These are phyloP conservation scores for Coboldia fuscipes DNA, from an alignment of 1,140 invertebrate genomes.

Conservation along the genomic window DNA sequence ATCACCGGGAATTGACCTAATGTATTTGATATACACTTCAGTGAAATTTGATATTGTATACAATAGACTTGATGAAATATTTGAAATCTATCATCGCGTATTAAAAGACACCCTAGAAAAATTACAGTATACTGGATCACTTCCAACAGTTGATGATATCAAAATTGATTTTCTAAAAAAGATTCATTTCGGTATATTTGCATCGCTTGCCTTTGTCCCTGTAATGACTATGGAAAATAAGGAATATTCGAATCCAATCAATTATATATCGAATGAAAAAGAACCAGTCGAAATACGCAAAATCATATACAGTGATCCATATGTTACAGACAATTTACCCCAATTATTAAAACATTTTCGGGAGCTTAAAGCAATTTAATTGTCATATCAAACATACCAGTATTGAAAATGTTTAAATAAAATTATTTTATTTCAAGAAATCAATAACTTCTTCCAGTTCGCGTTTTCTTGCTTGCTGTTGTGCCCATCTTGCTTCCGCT, in stretches of 20 bases:
- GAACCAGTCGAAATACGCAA: constrained; percentile 4
- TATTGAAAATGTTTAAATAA: too few species aligned
- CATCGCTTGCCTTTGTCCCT: constrained; percentile 5
- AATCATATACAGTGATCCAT: background rate
- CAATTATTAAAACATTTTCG: too few species aligned
- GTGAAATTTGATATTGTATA: constrained; percentile 4
- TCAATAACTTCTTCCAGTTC: constrained; percentile 56
- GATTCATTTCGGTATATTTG: constrained; percentile 7
- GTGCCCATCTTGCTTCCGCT: constrained; percentile 55
- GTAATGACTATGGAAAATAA: constrained; percentile 6
- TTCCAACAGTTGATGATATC: constrained; percentile 16
- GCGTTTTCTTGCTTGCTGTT: constrained; percentile 48
- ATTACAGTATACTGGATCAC: constrained; percentile 11
- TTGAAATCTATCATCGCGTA: constrained; percentile 15
- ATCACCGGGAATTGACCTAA: constrained; percentile 8
- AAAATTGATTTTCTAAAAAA: constrained; percentile 9
- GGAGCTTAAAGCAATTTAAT: too few species aligned
- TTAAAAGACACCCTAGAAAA: constrained; percentile 14
- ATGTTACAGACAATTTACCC: background rate
- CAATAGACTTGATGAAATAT: constrained; percentile 11
- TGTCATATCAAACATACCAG: too few species aligned
- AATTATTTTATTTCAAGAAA: constrained; percentile 31
- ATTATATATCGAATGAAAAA: constrained; percentile 6
- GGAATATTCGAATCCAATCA: constrained; percentile 5
- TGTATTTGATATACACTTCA: constrained; percentile 7